Conservation (phyloP, 2,888 invertebrate genomes). For the Standfussiana lucernea region DNA sequence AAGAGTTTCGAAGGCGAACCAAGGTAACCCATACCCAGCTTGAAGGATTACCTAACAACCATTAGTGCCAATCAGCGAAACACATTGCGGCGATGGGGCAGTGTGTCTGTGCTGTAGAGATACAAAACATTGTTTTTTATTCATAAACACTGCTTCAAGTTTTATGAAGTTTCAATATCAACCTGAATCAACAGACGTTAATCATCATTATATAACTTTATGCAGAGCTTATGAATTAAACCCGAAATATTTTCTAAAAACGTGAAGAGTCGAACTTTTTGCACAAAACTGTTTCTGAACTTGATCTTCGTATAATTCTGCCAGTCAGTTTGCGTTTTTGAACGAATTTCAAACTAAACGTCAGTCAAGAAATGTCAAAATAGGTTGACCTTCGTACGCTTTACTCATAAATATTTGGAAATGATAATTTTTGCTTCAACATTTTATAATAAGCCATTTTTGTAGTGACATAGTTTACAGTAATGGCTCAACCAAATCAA, state of each 20-base stretch:
- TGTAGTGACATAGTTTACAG: constrained; percentile 61
- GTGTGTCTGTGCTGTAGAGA: too few relatives aligned
- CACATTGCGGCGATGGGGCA: too few relatives aligned
- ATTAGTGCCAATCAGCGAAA: too few relatives aligned
- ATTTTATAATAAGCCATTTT: constrained; percentile 45
- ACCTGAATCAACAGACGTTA: too few relatives aligned
- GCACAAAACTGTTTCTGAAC: constrained; percentile 27
- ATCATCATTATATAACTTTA: too few relatives aligned
- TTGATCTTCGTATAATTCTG: constrained; percentile 2
- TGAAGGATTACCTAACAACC: too few relatives aligned
- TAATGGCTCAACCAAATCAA: constrained; percentile 86
- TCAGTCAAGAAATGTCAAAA: constrained; percentile 64
- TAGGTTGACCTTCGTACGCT: constrained; percentile 66
- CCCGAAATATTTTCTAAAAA: neutral
- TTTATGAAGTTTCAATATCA: too few relatives aligned
- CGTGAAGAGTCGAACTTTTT: neutral
- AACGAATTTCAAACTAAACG: constrained; percentile 49
- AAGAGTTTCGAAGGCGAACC: too few relatives aligned
- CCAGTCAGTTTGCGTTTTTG: constrained; percentile 39
- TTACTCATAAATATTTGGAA: constrained; percentile 68
- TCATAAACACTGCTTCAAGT: too few relatives aligned
- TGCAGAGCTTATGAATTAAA: too few relatives aligned
- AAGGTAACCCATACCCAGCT: too few relatives aligned
- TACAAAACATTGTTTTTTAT: too few relatives aligned
- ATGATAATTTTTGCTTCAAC: constrained; percentile 61